These are phyloP conservation scores for Acanthornis magna DNA, from an alignment of 2,797 vertebrate genomes.

Conservation along the genomic window DNA sequence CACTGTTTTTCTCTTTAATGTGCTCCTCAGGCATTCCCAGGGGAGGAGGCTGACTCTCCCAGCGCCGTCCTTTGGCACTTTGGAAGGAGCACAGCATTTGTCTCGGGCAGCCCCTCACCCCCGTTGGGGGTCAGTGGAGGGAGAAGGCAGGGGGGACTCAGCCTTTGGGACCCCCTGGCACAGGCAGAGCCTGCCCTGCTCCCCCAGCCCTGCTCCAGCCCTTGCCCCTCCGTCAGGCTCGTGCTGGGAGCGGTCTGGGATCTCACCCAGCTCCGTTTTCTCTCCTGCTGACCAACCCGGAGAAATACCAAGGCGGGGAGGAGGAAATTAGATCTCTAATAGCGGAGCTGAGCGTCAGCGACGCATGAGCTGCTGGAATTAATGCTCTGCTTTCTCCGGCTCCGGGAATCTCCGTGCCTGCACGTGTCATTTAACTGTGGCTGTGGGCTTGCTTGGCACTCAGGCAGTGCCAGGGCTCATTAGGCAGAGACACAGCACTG, in stretches of 20 bases:
- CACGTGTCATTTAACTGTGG: neutral
- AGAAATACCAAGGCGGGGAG: neutral
- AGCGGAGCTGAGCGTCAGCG: conserved; percentile 15
- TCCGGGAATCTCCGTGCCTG: neutral
- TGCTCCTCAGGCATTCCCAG: neutral
- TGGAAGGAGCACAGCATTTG: neutral
- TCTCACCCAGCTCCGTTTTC: neutral
- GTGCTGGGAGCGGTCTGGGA: neutral
- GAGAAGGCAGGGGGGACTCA: neutral
- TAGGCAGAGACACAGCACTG: neutral
- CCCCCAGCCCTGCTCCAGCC: neutral
- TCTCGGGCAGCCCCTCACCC: neutral
- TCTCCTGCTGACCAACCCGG: neutral
- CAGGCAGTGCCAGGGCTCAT: conserved; percentile 40
- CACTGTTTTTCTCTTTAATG: conserved; percentile 5
- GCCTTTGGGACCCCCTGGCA: neutral
- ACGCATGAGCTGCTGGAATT: conserved; percentile 57
- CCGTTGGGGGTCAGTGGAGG: neutral
- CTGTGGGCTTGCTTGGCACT: conserved; percentile 9
- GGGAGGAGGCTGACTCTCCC: neutral
- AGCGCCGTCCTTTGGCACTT: neutral
- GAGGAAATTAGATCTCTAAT: conserved; percentile 8
- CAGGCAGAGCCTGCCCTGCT: neutral
- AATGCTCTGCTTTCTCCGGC: conserved; percentile 22
- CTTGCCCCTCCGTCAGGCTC: neutral